phyloP scores from a whole-genome alignment of 2,113 vertebrate genomes.

The Spea bombifrons region DNA sequence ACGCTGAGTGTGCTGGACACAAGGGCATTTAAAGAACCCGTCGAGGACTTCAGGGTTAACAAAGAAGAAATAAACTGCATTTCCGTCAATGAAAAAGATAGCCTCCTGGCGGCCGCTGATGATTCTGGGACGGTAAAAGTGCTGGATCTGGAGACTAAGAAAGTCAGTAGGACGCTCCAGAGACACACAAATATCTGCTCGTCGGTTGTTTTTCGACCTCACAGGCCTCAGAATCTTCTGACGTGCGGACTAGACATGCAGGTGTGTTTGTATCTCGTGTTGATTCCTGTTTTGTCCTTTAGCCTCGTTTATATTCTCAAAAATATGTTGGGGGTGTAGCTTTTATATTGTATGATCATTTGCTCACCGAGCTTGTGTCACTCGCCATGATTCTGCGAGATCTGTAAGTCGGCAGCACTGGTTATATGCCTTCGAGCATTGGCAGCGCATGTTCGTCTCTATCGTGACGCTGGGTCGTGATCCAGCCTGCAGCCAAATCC shows the following conservation, averaged over 20 bases:
- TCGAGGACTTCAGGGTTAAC: conserved; percentile 69
- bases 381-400: too few relatives aligned
- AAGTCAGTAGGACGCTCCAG: conserved; percentile 76
- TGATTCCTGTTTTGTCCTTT: too few relatives aligned
- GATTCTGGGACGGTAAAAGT: conserved; percentile 85
- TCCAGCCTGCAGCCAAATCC: too few relatives aligned
- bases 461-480: too few relatives aligned
- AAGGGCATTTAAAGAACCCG: conserved; percentile 66
- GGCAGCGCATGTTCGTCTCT: too few relatives aligned
- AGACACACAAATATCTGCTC: conserved; percentile 95
- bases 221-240: conserved; percentile 84
- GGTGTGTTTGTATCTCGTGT: conserved; percentile 63
- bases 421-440: too few relatives aligned
- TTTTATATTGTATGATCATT: too few relatives aligned
- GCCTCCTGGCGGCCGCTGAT: conserved; percentile 78
- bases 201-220: conserved; percentile 85
- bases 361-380: too few relatives aligned
- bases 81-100: conserved; percentile 73
- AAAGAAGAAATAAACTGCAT: conserved; percentile 93
- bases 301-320: too few relatives aligned
- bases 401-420: too few relatives aligned
- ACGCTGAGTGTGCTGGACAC: conserved; percentile 75
- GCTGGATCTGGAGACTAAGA: conserved; percentile 80
- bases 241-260: conserved; percentile 97
- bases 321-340: too few relatives aligned